Evolutionary conservation across 1,140 invertebrate genomes (phyloP), one percentile per base, ranked within the genome.

Genomic region (Listronotus oregonensis): DNA sequence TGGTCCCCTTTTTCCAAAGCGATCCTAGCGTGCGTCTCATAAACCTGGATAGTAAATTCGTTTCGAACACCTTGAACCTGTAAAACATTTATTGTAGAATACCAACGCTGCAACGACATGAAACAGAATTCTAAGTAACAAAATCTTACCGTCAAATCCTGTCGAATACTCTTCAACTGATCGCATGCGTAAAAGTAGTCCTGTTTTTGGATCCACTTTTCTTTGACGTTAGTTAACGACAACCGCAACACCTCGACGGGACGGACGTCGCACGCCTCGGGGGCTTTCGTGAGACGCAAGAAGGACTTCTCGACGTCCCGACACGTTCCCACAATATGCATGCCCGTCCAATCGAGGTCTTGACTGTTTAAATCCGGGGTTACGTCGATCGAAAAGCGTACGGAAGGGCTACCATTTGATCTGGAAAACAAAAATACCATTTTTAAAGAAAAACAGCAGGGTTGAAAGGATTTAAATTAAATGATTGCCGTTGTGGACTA

Each of bases 131-230:
- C 5, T 27, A 1, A 27, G 21, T 3, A 27, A n/a, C n/a, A 27
- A 27, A 27, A 56, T 83, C 85, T 86, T 83, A 96, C 96, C 55
- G 96, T 99, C 71, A 99, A 84, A 87, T 99, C 97, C 84, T 99
- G 97, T 72, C 97, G 84, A 75, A 99, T 98, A 12, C 96, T 97
- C 82, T 99, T 99, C 32, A 99, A 82, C 82, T 99, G 97, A 86
- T 99, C 96, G 84, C 96, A 98, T 56, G 93, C 90, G 84, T 96
- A 98, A 79, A 88, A 88, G 82, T 99, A 98, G 82, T 99, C 96
- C 75, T 91, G 89, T 75, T 90, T 93, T 55, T 86, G 81, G 52
- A 90, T 85, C 95, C 96, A 99, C 69, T 90, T 89, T 57, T 89
- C 85, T 81, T 97, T 96, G 1, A 98, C 95, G 82, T 94, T 92